These are phyloP conservation scores for Sciurus vulgaris DNA, from an alignment of 2,797 vertebrate species.

Conservation along the genomic window DNA sequence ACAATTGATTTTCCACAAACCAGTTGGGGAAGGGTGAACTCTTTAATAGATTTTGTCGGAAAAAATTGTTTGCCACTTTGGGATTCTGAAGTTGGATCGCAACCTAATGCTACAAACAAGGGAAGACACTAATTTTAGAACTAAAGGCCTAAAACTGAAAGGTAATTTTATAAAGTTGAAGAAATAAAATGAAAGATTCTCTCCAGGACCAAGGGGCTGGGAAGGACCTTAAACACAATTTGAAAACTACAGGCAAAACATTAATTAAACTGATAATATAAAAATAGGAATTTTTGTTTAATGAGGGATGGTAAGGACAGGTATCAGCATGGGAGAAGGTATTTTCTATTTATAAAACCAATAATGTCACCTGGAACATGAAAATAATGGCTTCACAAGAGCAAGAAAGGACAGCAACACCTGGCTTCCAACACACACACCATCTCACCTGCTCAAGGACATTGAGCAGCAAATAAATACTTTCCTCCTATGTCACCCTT, in stretches of 20 bases:
- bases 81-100: neutral
- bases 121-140: neutral
- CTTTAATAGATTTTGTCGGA: neutral
- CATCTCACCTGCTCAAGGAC: neutral
- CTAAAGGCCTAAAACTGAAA: neutral
- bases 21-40: too few species aligned
- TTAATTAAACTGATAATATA: neutral
- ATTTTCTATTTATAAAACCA: neutral
- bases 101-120: neutral
- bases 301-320: neutral
- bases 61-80: neutral
- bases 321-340: neutral
- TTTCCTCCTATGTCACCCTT: neutral
- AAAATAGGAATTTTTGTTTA: neutral
- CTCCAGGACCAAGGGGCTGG: neutral
- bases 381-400: neutral
- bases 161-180: neutral
- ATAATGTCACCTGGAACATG: neutral
- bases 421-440: neutral
- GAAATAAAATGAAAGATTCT: neutral
- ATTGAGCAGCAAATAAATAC: accelerated
- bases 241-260: neutral
- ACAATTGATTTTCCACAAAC: neutral
- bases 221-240: neutral
- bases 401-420: accelerated